Evolutionary conservation across 2,797 vertebrate species (phyloP).

Genomic region (Erpetoichthys calabaricus): DNA sequence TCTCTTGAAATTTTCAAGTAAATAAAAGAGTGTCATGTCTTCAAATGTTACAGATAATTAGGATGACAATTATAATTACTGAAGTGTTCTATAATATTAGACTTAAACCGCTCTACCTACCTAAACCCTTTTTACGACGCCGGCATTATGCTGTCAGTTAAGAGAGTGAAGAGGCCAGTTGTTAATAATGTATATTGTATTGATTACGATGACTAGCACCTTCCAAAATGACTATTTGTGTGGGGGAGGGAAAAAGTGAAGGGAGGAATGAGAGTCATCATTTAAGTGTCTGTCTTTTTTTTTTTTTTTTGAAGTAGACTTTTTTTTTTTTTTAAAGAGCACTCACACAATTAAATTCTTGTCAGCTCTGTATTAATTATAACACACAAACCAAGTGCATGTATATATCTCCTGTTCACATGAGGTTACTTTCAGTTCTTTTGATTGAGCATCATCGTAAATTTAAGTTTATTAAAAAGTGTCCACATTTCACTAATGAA

Average conservation of each 20-base stretch:
- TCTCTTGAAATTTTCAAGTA: constrained; percentile 30
- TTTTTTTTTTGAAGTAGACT: constrained; percentile 3
- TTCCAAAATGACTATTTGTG: constrained; percentile 25
- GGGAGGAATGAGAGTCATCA: constrained; percentile 19
- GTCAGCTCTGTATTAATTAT: too few species aligned
- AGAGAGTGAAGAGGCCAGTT: constrained; percentile 51
- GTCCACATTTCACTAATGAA: too few species aligned
- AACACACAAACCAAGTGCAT: too few species aligned
- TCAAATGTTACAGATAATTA: constrained; percentile 78
- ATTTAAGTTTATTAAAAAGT: too few species aligned
- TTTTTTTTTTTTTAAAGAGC: not conserved
- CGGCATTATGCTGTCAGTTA: constrained; percentile 72
- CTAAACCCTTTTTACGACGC: constrained; percentile 55
- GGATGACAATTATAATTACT: constrained; percentile 75
- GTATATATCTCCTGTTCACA: too few species aligned
- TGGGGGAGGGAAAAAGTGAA: constrained; percentile 13
- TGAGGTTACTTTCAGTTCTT: too few species aligned
- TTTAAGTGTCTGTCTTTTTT: constrained; percentile 13
- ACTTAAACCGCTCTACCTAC: constrained; percentile 72
- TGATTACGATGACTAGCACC: constrained; percentile 35
- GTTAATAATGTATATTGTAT: constrained; percentile 56
- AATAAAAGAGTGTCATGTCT: constrained; percentile 56
- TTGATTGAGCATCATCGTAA: too few species aligned
- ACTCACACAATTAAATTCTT: constrained; percentile 1
- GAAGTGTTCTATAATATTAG: constrained; percentile 71